Percentiles rank a stretch among this genome's conserved stretches.
Conservation (phyloP, 1,140 invertebrate genomes). For the Amyelois transitella region DNA sequence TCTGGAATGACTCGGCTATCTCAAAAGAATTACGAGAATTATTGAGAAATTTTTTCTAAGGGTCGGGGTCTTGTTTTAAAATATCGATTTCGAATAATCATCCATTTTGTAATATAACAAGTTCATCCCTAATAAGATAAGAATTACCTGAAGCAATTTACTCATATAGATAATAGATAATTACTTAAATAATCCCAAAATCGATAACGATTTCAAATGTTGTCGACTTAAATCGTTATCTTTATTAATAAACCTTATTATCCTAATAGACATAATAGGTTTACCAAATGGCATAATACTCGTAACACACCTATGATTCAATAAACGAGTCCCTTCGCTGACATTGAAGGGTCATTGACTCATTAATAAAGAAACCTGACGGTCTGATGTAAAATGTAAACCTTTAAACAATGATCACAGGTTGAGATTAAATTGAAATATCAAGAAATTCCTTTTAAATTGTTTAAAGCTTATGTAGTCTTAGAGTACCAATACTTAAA, state of each 20-base stretch:
- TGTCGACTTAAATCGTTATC: background rate
- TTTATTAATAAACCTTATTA: background rate
- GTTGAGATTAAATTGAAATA: no score
- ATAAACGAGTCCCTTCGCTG: conserved; percentile 36
- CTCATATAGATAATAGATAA: conserved; percentile 18
- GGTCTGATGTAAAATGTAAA: background rate
- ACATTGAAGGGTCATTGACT: conserved; percentile 69
- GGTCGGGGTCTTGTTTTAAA: no score
- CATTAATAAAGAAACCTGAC: conserved; percentile 41
- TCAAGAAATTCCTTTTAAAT: no score
- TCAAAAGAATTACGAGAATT: conserved; percentile 20
- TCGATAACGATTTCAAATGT: background rate
- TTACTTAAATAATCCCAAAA: conserved; percentile 12
- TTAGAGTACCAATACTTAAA: background rate
- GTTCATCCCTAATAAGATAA: background rate
- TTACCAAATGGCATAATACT: conserved; percentile 21
- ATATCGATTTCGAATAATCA: no score
- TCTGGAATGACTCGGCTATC: conserved; percentile 17
- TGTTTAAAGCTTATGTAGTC: no score
- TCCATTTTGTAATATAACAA: background rate
- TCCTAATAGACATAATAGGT: background rate
- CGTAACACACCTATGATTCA: conserved; percentile 33
- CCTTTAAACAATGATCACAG: background rate
- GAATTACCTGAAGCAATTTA: conserved; percentile 10
- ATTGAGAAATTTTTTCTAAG: no score